phyloP scores from a whole-genome alignment of 1,140 invertebrate genomes.

The Trinorchestia longiramus region DNA sequence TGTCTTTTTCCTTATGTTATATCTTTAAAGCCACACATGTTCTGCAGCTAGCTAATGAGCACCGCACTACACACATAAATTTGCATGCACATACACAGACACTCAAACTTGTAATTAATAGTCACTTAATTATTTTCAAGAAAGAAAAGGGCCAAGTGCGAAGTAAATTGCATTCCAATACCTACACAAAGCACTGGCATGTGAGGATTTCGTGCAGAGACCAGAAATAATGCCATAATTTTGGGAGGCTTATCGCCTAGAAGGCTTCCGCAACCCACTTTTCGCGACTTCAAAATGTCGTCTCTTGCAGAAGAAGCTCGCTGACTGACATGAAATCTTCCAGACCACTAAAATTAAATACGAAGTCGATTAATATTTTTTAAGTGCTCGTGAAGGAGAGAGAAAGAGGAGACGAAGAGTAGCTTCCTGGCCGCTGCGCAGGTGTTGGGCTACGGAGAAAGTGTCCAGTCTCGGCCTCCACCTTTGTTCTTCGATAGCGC shows the following conservation, averaged over 20 bases:
- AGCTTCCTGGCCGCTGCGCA: not conserved
- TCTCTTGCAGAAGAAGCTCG: not conserved
- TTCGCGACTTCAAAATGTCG: not conserved
- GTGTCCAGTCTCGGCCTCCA: not conserved
- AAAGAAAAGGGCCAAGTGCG: too few relatives aligned
- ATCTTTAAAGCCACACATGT: too few relatives aligned
- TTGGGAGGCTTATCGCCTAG: not conserved
- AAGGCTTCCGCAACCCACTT: not conserved
- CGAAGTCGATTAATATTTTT: not conserved
- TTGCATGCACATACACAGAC: too few relatives aligned
- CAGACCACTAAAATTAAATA: not conserved
- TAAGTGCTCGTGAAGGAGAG: not conserved
- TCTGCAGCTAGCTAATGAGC: too few relatives aligned
- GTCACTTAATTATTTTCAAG: too few relatives aligned
- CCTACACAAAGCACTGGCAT: not conserved
- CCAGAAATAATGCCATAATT: not conserved
- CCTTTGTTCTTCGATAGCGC: not conserved
- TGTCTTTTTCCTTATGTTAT: too few relatives aligned
- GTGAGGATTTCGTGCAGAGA: not conserved
- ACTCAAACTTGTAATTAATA: too few relatives aligned
- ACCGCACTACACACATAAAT: too few relatives aligned
- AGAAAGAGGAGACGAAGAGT: not conserved
- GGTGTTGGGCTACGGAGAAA: not conserved
- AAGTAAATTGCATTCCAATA: not conserved
- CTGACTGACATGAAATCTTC: not conserved